A percentile compares a stretch with the other conserved stretches of the same genome.
Evolutionary conservation across 2,113 vertebrate genomes (phyloP).

Genomic region (Oenanthe oenanthe): DNA sequence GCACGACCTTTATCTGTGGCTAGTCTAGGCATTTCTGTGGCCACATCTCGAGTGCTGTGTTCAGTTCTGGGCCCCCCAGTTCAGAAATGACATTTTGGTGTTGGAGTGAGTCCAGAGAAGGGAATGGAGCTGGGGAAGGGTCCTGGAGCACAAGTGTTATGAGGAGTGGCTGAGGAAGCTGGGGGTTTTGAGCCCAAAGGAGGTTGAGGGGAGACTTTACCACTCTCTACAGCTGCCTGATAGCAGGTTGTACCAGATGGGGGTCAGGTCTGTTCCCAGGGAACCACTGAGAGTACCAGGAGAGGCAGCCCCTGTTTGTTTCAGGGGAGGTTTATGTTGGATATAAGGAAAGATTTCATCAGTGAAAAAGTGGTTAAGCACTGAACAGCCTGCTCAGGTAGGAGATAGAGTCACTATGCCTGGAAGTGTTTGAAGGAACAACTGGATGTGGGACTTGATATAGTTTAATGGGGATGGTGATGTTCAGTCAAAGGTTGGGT

Average conservation of each 20-base stretch:
- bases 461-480: not conserved
- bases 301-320: accelerated
- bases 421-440: not conserved
- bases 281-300: not conserved
- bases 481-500: not conserved
- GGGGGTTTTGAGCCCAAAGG: not conserved
- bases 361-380: not conserved
- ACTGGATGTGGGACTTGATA: not conserved
- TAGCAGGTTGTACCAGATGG: not conserved
- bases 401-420: not conserved
- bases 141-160: not conserved
- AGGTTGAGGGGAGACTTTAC: not conserved
- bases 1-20: accelerated
- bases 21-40: not conserved
- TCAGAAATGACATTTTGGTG: not conserved
- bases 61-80: not conserved
- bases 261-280: not conserved
- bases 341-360: not conserved
- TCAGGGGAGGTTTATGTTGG: not conserved
- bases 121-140: not conserved
- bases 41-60: not conserved
- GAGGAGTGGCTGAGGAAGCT: not conserved
- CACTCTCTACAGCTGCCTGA: not conserved
- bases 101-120: not conserved
- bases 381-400: not conserved